Base-by-base conservation (phyloP, 2,888 invertebrate genomes). In the Oegoconia quadripuncta region DNA sequence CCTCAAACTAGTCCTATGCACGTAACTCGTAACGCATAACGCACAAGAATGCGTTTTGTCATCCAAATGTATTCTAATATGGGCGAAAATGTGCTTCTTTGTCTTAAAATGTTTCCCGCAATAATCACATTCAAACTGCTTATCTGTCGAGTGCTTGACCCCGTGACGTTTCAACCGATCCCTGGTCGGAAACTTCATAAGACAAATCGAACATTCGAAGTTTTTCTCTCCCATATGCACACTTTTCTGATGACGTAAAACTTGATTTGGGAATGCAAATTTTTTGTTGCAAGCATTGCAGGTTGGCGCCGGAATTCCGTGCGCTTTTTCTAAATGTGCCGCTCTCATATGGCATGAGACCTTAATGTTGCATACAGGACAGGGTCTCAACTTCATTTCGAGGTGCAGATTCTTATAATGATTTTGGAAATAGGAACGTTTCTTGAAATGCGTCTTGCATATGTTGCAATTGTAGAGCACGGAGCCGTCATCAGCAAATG, bases 31-130 rank as follows among this genome's bases (percentile, higher is more conserved):
- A 2, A 68, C 67, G 41, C 88, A 88, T 0, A 78, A 54, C 6
- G 51, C 48, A 46, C 88, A 88, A 1, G 57, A 48, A 40, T 70
- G 80, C 2, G 75, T 75, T 37, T 71, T 81, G 23, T 81, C 81
- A 0, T 77, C 79, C 0, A 71, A 51, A 38, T 68, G 69, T 23
- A 55, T 50, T 28, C 55, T 51, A 1, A 63, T 11, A 34, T 70
- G 70, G 15, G 55, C 57, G 9, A 52, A 59, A n/a, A 70, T 45
- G 33, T 64, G 65, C 27, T 57, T 61, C 30, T 59, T 57, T 51
- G 64, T 62, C 1, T 59, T 52, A 29, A 64, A 70, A 16, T 37
- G 25, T 5, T 49, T 50, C 0, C 34, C 45, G 30, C 70, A 70
- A 1, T 51, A 11, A 0, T 38, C 42, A 30, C 70, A 70, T n/a